Evolutionary conservation across 2,797 vertebrate genomes (phyloP).

Genomic region (Scleropages formosus): DNA sequence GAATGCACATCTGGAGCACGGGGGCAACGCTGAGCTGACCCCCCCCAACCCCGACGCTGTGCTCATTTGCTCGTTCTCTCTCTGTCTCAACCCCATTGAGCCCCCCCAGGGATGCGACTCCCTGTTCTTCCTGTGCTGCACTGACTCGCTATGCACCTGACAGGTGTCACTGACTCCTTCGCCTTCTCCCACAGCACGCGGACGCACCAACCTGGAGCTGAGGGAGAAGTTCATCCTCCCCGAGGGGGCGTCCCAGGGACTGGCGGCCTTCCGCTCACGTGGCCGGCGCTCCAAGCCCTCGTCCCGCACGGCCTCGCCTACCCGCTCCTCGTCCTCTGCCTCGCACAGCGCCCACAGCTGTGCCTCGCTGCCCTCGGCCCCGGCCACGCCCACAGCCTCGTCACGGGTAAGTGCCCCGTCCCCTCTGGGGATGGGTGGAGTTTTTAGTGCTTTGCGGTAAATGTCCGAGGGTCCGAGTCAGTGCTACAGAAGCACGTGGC

Average conservation of each 20-base stretch:
- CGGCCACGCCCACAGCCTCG: conserved; percentile 85
- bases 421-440: too few species aligned
- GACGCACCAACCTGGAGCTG: conserved; percentile 93
- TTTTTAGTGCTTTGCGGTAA: not conserved
- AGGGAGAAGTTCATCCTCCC: conserved; percentile 97
- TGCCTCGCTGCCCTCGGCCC: conserved; percentile 86
- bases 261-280: conserved; percentile 90
- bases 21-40: not conserved
- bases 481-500: not conserved
- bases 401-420: conserved; percentile 74
- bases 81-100: conserved; percentile 20
- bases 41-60: conserved; percentile 10
- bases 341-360: conserved; percentile 94
- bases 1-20: conserved; percentile 53
- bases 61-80: conserved; percentile 14
- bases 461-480: too few species aligned
- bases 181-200: conserved; percentile 73
- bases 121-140: conserved; percentile 41
- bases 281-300: conserved; percentile 93
- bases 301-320: conserved; percentile 90
- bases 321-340: conserved; percentile 90
- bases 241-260: conserved; percentile 86
- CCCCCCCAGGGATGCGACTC: conserved; percentile 29
- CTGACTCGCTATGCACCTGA: conserved; percentile 42
- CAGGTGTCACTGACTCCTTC: not conserved